Base-by-base conservation (phyloP, 2,888 invertebrate species). In the Mythimna loreyi region DNA sequence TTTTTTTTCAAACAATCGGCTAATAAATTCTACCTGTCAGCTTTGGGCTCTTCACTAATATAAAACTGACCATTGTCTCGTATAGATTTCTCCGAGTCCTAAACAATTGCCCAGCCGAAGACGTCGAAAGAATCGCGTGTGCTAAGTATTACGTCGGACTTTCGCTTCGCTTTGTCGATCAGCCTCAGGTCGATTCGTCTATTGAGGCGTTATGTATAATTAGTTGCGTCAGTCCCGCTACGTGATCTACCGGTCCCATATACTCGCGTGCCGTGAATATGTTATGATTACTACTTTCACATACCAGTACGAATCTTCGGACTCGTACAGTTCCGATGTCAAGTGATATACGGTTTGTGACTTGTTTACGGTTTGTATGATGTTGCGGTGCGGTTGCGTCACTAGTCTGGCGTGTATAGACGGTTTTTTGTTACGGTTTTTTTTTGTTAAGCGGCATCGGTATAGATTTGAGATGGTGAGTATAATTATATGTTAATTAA, bases 171-270 rank as follows among this genome's bases (percentile, higher is more conserved):
- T 85, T 86, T 85, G 85, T 84, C 80, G 86, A 85, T 82, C 71
- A 75, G 45, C 71, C 21, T 33, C 33, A 73, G 82, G 76, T 88
- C 86, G 87, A 89, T 91, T 86, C 82, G 83, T 86, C 90, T 88
- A 91, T 90, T 89, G 90, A 90, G 86, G 87, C 87, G 91, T 91
- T 90, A 87, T 91, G 91, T 91, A 92, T 93, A 94, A 94, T 94
- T 92, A 92, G 92, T 95, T 95, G 92, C 95, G 92, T 95, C 95
- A 94, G 80, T 89, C 89, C 90, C 91, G 91, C 91, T 93, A 92
- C 87, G 89, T 90, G 91, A 88, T 89, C 85, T 92, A 93, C 92
- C 90, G 89, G 90, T 87, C 88, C 87, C 84, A 87, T 85, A 85
- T 87, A 83, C 80, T 90, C 88, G 90, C 92, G 94, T 93, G 95